Base-by-base conservation (phyloP, 2,888 invertebrate genomes). In the Dendrolimus pini region DNA sequence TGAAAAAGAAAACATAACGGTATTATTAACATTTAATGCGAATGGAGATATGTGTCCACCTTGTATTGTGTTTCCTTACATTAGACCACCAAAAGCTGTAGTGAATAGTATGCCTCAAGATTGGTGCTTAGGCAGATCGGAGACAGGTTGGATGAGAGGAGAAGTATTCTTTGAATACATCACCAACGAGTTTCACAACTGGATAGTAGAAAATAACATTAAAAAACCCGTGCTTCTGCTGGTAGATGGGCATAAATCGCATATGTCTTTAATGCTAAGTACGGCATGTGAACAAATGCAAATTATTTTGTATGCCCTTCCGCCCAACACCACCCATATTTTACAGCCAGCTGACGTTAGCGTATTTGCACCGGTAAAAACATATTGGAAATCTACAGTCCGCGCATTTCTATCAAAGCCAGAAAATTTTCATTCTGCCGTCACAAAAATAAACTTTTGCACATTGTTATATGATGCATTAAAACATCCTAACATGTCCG, bases 1-100 rank as follows among this genome's bases (percentile, higher is more conserved):
- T 18, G 72, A 73, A 60, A 76, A 75, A 64, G 71, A 70, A 12
- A 69, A 61, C 52, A 9, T 75, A n/a, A 75, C 75, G 7, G 71
- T 74, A 1, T 54, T 75, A 10, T 56, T 71, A 10, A 62, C 59
- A 9, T 67, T 74, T 55, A 60, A 60, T 55, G 75, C 74, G 9
- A 53, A 14, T 61, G 62, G 72, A 6, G 53, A 68, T 18, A 59
- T 69, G 12, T 64, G 60, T 42, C 66, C 66, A 3, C 65, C 67
- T 8, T 54, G 54, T 7, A 60, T 68, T 1, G 63, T 72, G 0
- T 70, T 67, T 52, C 67, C 68, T 41, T 65, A 67, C 30, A 59
- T 60, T 1, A 58, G 64, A 56, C 65, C 65, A 58, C 66, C 65
- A 53, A 58, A 54, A 58, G 56, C 56, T 30, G 54, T 63, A 2